Evolutionary conservation across 2,888 invertebrate species (phyloP).

Genomic region (Boloria selene): DNA sequence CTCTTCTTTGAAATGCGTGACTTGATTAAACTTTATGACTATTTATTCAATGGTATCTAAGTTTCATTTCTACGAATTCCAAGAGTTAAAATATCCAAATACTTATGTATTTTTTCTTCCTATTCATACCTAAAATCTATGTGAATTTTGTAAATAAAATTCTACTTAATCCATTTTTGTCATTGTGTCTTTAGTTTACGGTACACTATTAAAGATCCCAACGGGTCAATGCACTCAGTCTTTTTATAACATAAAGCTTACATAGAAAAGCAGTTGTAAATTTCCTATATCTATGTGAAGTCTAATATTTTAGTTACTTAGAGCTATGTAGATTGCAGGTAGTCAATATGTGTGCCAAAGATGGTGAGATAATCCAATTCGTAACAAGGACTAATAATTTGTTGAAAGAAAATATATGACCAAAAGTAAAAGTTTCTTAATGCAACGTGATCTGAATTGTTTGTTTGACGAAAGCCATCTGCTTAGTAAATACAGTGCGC

Average conservation of each 20-base stretch:
- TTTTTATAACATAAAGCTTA: too few species aligned
- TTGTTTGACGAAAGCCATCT: conserved; percentile 63
- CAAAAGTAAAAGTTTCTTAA: conserved; percentile 60
- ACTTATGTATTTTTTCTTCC: too few species aligned
- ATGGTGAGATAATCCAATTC: conserved; percentile 32
- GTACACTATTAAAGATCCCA: too few species aligned
- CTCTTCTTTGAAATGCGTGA: conserved; percentile 1
- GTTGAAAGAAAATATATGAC: conserved; percentile 36
- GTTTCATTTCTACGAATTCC: too few species aligned
- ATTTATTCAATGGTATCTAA: neutral
- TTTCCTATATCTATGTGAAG: neutral
- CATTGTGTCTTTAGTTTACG: too few species aligned
- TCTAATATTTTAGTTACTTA: neutral
- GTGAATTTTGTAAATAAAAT: too few species aligned
- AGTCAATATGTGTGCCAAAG: conserved; percentile 17
- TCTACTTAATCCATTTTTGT: too few species aligned
- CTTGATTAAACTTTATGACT: neutral
- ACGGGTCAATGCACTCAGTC: too few species aligned
- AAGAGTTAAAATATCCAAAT: too few species aligned
- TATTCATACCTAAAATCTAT: too few species aligned
- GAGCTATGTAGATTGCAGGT: neutral
- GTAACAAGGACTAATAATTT: conserved; percentile 36
- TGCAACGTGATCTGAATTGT: conserved; percentile 57
- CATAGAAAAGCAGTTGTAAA: too few species aligned
- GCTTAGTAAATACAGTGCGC: conserved; percentile 65